Evolutionary conservation across 2,888 invertebrate genomes (phyloP).

Genomic region (Eugnorisma glareosa): DNA sequence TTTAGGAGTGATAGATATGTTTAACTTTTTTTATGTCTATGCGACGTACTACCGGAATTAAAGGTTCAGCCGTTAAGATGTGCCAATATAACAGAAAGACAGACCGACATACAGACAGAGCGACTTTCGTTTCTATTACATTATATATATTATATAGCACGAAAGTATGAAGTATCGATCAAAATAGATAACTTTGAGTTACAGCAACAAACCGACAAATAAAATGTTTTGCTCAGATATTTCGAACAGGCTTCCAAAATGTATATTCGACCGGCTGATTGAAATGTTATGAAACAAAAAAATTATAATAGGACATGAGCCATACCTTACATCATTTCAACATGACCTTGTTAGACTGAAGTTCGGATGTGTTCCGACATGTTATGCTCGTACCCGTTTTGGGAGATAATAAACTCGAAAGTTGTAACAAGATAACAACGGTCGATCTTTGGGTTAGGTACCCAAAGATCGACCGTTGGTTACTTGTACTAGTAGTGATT

Average conservation of each 20-base stretch:
- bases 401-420: background rate
- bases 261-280: background rate
- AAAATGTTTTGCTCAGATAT: slow-evolving; percentile 31
- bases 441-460: background rate
- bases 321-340: background rate
- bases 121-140: background rate
- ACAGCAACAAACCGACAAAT: slow-evolving; percentile 2
- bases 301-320: background rate
- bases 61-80: background rate
- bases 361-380: background rate
- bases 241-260: slow-evolving; percentile 30
- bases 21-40: background rate
- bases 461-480: background rate
- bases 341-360: background rate
- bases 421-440: background rate
- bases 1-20: background rate
- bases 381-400: background rate
- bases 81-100: background rate
- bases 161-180: background rate
- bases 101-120: background rate
- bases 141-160: no score
- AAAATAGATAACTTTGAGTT: background rate
- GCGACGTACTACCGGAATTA: background rate
- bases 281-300: slow-evolving; percentile 16
- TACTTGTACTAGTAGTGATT: background rate